Percentiles rank a stretch among this genome's conserved stretches.
Evolutionary conservation across 2,888 invertebrate species (phyloP).

Genomic region (Ornithoptera priamus): DNA sequence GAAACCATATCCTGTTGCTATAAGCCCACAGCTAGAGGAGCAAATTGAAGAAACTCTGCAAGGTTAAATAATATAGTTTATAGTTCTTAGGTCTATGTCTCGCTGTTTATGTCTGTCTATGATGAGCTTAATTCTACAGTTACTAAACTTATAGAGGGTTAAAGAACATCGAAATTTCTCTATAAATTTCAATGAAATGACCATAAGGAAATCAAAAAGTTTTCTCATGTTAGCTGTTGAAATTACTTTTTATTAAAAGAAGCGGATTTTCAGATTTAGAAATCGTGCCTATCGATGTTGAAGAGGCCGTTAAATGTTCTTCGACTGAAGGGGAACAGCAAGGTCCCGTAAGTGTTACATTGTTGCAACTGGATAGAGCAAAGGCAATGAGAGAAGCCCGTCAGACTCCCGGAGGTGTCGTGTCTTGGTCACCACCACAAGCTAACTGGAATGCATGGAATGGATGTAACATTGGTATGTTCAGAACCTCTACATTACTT

Average conservation of each 20-base stretch:
- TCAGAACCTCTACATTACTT: background rate
- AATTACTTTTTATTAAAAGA: background rate
- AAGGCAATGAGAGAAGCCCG: slow-evolving; percentile 83
- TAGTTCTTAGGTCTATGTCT: background rate
- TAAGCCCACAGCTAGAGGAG: slow-evolving; percentile 85
- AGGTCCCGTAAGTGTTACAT: slow-evolving; percentile 43
- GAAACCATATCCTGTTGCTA: slow-evolving; percentile 87
- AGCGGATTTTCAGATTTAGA: slow-evolving; percentile 49
- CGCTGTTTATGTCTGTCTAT: background rate
- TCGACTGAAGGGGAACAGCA: slow-evolving; percentile 29
- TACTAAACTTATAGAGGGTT: too few relatives aligned
- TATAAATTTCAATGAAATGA: too few relatives aligned
- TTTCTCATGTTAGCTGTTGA: too few relatives aligned
- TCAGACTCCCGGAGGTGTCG: slow-evolving; percentile 86
- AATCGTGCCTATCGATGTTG: slow-evolving; percentile 58
- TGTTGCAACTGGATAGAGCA: slow-evolving; percentile 64
- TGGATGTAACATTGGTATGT: slow-evolving; percentile 91
- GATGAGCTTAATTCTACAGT: too few relatives aligned
- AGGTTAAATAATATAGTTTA: slow-evolving; percentile 44
- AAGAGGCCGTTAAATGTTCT: slow-evolving; percentile 22
- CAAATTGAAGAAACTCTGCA: slow-evolving; percentile 80
- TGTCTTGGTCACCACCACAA: slow-evolving; percentile 97
- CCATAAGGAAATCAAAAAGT: too few relatives aligned
- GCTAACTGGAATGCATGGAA: slow-evolving; percentile 99
- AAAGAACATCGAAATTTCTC: too few relatives aligned